Evolutionary conservation across 2,113 vertebrate genomes (phyloP).

Genomic region (Pyrgilauda ruficollis): DNA sequence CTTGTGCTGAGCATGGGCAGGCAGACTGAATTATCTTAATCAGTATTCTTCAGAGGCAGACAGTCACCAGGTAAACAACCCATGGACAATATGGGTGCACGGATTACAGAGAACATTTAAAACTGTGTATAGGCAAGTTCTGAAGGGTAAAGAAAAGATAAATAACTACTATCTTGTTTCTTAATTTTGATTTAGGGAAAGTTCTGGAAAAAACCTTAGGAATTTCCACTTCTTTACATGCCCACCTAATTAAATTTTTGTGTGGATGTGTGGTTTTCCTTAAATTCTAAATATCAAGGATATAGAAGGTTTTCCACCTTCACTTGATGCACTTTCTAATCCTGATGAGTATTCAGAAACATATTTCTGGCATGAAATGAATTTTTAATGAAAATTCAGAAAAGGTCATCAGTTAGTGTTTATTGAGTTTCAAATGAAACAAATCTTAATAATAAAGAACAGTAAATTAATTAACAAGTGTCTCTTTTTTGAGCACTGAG

Average conservation of each 20-base stretch:
- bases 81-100: background rate
- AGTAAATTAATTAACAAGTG: slow-evolving; percentile 19
- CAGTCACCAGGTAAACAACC: background rate
- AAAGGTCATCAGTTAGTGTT: background rate
- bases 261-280: background rate
- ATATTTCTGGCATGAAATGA: background rate
- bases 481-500: background rate
- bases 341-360: background rate
- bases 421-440: background rate
- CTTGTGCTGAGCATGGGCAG: background rate
- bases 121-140: background rate
- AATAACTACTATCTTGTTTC: background rate
- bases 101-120: background rate
- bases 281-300: background rate
- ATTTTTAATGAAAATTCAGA: background rate
- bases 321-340: background rate
- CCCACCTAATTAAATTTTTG: background rate
- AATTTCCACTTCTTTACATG: background rate
- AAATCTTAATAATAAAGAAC: background rate
- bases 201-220: background rate
- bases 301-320: background rate
- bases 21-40: background rate
- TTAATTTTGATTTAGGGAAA: background rate
- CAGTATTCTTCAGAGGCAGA: background rate
- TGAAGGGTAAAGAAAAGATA: background rate